Percentiles rank a stretch among this genome's conserved stretches.
phyloP scores from a whole-genome alignment of 2,113 vertebrate species.

The Labeo catla region DNA sequence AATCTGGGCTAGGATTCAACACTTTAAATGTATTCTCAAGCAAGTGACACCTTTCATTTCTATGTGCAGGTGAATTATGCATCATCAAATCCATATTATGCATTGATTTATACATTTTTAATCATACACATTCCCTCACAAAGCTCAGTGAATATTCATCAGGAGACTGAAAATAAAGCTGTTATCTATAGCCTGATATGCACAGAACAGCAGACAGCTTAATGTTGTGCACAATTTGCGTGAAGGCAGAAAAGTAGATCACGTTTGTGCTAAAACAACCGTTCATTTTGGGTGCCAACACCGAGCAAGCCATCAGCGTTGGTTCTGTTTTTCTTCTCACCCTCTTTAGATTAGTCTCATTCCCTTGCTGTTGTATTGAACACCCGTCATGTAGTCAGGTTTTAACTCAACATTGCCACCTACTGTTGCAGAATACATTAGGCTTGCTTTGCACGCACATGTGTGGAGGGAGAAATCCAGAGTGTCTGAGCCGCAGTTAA shows the following conservation, averaged over 20 bases:
- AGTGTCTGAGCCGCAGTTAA: constrained; percentile 42
- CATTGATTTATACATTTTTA: constrained; percentile 76
- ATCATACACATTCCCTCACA: constrained; percentile 67
- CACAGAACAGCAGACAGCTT: neutral
- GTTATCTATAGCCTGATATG: constrained; percentile 16
- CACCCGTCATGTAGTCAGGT: neutral
- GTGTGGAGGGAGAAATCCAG: constrained; percentile 35
- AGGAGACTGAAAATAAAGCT: constrained; percentile 38
- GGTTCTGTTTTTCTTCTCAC: neutral
- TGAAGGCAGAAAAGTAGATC: constrained; percentile 26
- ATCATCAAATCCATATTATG: constrained; percentile 70
- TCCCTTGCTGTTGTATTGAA: constrained; percentile 10
- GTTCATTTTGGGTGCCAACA: constrained; percentile 22
- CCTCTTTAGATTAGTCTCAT: constrained; percentile 18
- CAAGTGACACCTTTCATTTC: constrained; percentile 67
- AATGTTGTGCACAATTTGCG: constrained; percentile 13
- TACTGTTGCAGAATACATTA: constrained; percentile 45
- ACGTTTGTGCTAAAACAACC: constrained; percentile 15
- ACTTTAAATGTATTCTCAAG: constrained; percentile 39
- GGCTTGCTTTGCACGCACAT: constrained; percentile 25
- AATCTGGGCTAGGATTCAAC: neutral
- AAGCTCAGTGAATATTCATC: constrained; percentile 62
- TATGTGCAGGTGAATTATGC: constrained; percentile 77
- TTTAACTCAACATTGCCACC: constrained; percentile 58
- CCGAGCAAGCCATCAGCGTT: constrained; percentile 3